These are phyloP conservation scores for Xiphorhynchus elegans DNA, from an alignment of 2,113 vertebrate species.

Conservation along the genomic window DNA sequence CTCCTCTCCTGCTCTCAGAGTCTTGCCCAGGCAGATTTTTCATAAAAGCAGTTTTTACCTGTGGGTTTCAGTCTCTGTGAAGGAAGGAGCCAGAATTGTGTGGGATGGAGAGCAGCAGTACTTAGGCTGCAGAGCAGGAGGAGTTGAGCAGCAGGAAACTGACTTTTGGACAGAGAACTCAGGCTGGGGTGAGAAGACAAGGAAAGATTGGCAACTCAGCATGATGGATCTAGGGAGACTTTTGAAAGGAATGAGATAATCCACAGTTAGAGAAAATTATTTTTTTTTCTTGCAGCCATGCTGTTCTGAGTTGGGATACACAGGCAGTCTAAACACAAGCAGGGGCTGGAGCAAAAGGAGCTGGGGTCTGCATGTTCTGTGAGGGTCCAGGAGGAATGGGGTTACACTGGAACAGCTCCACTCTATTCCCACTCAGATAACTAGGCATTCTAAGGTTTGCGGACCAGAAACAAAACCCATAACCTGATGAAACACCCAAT, in stretches of 20 bases:
- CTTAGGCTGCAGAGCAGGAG: not conserved
- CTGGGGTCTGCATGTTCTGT: accelerated
- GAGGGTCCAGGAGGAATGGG: no score
- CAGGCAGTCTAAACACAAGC: not conserved
- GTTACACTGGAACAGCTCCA: not conserved
- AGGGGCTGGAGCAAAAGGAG: not conserved
- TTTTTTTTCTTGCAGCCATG: not conserved
- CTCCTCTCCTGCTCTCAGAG: not conserved
- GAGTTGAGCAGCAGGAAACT: not conserved
- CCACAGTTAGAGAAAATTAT: not conserved
- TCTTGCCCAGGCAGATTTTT: not conserved
- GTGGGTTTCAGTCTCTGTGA: not conserved
- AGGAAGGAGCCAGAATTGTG: not conserved
- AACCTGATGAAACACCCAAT: not conserved
- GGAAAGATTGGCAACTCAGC: not conserved
- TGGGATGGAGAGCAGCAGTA: not conserved
- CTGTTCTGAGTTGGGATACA: not conserved
- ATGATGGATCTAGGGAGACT: not conserved
- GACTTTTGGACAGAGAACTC: not conserved
- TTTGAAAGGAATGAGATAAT: not conserved
- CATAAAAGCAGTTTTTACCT: not conserved
- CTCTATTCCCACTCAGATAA: not conserved
- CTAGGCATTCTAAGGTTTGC: not conserved
- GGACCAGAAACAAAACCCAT: no score
- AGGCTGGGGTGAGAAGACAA: not conserved